Evolutionary conservation across 2,113 vertebrate genomes (phyloP).

Genomic region (Gavia stellata): DNA sequence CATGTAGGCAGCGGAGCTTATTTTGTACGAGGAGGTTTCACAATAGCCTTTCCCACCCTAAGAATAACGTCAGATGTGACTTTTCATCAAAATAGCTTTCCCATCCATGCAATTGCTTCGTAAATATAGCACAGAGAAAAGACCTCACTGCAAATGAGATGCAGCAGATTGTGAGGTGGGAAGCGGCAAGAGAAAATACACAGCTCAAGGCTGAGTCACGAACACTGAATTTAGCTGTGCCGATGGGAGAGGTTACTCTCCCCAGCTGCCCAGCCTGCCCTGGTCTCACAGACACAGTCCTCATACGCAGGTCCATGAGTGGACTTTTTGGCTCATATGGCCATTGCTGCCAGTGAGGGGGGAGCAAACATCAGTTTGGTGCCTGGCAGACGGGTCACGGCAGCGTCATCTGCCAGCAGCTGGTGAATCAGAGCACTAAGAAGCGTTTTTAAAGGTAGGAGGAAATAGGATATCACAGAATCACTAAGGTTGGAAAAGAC

Average conservation of each 20-base stretch:
- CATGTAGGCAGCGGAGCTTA: background rate
- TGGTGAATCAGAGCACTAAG: background rate
- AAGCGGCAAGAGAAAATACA: background rate
- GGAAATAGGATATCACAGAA: background rate
- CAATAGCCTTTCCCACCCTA: background rate
- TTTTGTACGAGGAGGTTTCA: background rate
- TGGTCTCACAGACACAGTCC: background rate
- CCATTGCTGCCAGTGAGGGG: background rate
- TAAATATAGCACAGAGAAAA: background rate
- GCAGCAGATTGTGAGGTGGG: conserved; percentile 1
- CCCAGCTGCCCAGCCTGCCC: background rate
- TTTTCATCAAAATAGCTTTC: conserved; percentile 3
- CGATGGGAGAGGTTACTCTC: background rate
- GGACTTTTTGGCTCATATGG: background rate
- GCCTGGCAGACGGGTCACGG: background rate
- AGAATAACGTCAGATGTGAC: conserved; percentile 33
- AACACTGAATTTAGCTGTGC: background rate
- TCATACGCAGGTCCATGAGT: accelerated
- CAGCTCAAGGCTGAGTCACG: background rate
- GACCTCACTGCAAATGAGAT: background rate
- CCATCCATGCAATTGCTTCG: background rate
- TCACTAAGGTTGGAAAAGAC: too few relatives aligned
- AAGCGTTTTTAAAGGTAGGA: background rate
- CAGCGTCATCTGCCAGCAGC: background rate
- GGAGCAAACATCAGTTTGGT: background rate